phyloP scores from a whole-genome alignment of 2,888 invertebrate genomes.

The Ectropis crepuscularia region DNA sequence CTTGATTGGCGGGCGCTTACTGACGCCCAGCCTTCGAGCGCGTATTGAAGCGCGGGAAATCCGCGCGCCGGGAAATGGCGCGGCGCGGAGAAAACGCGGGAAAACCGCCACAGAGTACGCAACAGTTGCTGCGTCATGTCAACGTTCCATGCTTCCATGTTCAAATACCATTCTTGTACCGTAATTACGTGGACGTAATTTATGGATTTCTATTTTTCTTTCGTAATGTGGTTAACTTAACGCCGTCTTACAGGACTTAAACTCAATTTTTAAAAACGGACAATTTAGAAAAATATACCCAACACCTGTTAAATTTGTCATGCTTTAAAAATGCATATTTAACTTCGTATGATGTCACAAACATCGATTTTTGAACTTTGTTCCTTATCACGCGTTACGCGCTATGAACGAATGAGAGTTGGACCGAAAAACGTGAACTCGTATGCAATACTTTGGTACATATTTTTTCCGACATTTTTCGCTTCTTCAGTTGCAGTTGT shows the following conservation, averaged over 20 bases:
- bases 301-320: no score
- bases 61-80: constrained; percentile 65
- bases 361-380: no score
- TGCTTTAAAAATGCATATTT: no score
- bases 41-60: constrained; percentile 71
- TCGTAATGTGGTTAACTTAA: constrained; percentile 12
- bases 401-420: no score
- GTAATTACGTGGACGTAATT: constrained; percentile 22
- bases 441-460: no score
- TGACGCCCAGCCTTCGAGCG: constrained; percentile 60
- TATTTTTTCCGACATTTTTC: no score
- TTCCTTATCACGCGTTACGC: no score
- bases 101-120: constrained; percentile 42
- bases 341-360: no score
- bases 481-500: no score
- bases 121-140: constrained; percentile 15
- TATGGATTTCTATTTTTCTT: constrained; percentile 18
- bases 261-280: no score
- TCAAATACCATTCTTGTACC: constrained; percentile 28
- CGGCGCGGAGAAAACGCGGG: constrained; percentile 50
- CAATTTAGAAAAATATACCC: no score
- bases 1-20: constrained; percentile 84
- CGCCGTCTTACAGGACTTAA: background rate
- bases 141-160: constrained; percentile 25
- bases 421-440: no score